Evolutionary conservation across 1,140 invertebrate species (phyloP).

Genomic region (Drosophila bocki): DNA sequence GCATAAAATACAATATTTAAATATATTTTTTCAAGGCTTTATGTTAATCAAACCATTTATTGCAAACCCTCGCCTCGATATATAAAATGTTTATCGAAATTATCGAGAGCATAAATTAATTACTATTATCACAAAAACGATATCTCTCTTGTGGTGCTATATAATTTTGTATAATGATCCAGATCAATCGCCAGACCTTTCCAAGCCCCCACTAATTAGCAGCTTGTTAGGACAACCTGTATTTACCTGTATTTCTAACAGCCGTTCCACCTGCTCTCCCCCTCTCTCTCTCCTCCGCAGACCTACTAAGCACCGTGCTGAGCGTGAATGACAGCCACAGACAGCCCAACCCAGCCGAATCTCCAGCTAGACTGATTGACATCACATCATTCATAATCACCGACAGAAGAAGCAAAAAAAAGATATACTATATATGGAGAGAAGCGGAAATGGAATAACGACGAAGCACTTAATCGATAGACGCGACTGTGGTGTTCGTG

Average conservation of each 20-base stretch:
- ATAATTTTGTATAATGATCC: conserved; percentile 18
- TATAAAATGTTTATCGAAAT: background rate
- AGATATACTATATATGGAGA: conserved; percentile 1
- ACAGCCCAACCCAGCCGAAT: conserved; percentile 64
- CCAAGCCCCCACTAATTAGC: conserved; percentile 28
- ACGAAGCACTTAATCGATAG: conserved; percentile 15
- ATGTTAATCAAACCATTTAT: background rate
- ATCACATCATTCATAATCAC: conserved; percentile 59
- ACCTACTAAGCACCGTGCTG: conserved; percentile 66
- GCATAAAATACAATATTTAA: too few species aligned
- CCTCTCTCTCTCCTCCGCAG: conserved; percentile 34
- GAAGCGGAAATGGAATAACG: conserved; percentile 27
- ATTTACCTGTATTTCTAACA: conserved; percentile 40
- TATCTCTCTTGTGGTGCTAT: background rate
- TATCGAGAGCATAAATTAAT: background rate
- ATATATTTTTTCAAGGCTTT: background rate
- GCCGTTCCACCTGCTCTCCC: conserved; percentile 9
- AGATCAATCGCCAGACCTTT: conserved; percentile 14
- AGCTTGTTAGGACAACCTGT: conserved; percentile 48
- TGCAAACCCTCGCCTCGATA: background rate
- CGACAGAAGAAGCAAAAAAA: conserved; percentile 6
- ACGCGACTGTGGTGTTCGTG: conserved; percentile 10
- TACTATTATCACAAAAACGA: background rate
- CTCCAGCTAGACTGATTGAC: conserved; percentile 78
- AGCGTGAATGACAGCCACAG: conserved; percentile 55